Evolutionary conservation across 2,888 invertebrate genomes (phyloP).

Genomic region (Amblyteles armatorius): DNA sequence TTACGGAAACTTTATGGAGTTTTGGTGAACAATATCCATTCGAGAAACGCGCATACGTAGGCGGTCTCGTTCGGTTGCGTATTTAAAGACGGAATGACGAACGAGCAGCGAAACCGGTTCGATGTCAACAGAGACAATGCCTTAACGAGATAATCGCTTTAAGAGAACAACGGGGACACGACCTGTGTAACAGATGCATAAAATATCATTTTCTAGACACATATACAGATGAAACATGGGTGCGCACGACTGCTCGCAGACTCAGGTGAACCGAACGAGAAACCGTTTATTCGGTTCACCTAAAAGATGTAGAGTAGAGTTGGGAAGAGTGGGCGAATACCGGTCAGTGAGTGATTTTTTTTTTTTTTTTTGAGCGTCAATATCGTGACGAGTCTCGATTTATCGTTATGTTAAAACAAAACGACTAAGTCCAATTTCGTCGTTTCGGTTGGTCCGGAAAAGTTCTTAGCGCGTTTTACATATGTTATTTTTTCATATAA

Average conservation of each 20-base stretch:
- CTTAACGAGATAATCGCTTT: slow-evolving; percentile 81
- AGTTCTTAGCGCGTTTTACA: too few species aligned
- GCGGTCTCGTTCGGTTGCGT: slow-evolving; percentile 8
- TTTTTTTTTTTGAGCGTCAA: too few species aligned
- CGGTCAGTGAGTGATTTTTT: background rate
- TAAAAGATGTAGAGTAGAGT: background rate
- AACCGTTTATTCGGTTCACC: background rate
- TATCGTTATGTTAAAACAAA: too few species aligned
- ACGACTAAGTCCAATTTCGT: too few species aligned
- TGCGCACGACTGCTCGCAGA: background rate
- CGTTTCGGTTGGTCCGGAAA: too few species aligned
- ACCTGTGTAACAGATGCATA: slow-evolving; percentile 58
- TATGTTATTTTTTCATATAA: too few species aligned
- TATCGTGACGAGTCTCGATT: too few species aligned
- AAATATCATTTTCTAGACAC: slow-evolving; percentile 41
- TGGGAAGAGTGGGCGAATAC: background rate
- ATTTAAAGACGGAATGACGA: slow-evolving; percentile 44
- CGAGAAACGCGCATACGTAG: slow-evolving; percentile 5
- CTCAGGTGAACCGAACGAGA: background rate
- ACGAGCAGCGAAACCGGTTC: slow-evolving; percentile 69
- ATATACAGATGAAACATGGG: background rate
- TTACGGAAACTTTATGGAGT: background rate
- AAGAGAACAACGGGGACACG: slow-evolving; percentile 74
- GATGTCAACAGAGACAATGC: slow-evolving; percentile 78
- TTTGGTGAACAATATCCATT: slow-evolving; percentile 15